Evolutionary conservation across 2,113 vertebrate species (phyloP).

Genomic region (Myotis lucifugus): DNA sequence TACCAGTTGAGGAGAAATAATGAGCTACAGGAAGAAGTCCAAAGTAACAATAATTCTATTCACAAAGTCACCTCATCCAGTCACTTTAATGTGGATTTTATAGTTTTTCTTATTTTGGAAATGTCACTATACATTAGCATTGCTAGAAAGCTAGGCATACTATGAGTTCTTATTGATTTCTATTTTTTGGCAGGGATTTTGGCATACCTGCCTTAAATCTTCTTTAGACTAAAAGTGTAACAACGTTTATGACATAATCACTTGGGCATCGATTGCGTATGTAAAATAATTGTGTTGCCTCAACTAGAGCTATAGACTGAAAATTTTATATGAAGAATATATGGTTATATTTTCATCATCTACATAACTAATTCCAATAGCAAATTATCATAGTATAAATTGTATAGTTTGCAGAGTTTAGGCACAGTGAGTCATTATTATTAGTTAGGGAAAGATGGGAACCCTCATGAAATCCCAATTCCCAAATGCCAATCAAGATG

Average conservation of each 20-base stretch:
- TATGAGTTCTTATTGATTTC: background rate
- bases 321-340: background rate
- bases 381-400: conserved; percentile 10
- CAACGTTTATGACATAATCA: background rate
- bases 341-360: background rate
- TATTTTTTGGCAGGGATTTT: background rate
- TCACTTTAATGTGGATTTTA: background rate
- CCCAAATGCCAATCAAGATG: background rate
- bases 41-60: background rate
- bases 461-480: background rate
- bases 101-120: background rate
- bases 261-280: background rate
- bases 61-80: background rate
- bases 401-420: background rate
- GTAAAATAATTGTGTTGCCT: background rate
- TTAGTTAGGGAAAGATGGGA: background rate
- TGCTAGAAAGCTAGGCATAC: background rate
- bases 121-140: background rate
- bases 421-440: background rate
- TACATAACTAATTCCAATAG: background rate
- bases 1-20: background rate
- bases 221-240: background rate
- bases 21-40: background rate
- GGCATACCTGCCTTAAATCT: background rate
- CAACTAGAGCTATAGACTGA: background rate